Percentiles rank a stretch among this genome's conserved stretches.
Evolutionary conservation across 2,113 vertebrate genomes (phyloP).

Genomic region (Pseudolaguvia tuberculata): DNA sequence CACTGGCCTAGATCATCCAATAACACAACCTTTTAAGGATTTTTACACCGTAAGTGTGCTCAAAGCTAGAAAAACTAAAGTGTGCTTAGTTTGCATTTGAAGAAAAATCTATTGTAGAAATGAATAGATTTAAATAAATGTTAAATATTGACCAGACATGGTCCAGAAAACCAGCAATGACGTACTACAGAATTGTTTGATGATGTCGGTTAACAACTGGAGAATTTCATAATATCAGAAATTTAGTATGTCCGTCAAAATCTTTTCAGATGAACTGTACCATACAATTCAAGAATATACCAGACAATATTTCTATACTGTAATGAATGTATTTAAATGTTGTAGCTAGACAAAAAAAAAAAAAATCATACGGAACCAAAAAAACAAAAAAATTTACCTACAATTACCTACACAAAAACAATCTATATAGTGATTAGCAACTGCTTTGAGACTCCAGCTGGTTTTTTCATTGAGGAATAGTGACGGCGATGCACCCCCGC

Average conservation of each 20-base stretch:
- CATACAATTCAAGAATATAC: not conserved
- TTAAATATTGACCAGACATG: not conserved
- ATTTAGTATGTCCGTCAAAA: conserved; percentile 14
- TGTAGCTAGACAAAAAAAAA: no score
- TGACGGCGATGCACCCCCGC: not conserved
- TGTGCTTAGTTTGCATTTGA: not conserved
- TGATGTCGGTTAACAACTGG: conserved; percentile 12
- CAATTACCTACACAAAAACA: not conserved
- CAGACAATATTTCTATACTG: not conserved
- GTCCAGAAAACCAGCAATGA: conserved; percentile 16
- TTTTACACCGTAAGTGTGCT: not conserved
- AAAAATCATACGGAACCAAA: no score
- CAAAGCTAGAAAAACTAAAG: not conserved
- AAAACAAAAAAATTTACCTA: not conserved
- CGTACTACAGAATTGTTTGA: not conserved
- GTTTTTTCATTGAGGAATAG: conserved; percentile 28
- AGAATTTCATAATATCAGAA: conserved; percentile 17
- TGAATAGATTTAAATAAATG: not conserved
- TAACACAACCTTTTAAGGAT: not conserved
- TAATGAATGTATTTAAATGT: not conserved
- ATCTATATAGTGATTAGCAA: not conserved
- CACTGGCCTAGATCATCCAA: not conserved
- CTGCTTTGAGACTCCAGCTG: conserved; percentile 27
- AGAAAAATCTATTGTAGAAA: not conserved
- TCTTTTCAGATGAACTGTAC: not conserved